phyloP scores from a whole-genome alignment of 2,113 vertebrate genomes.

The Psophia crepitans region DNA sequence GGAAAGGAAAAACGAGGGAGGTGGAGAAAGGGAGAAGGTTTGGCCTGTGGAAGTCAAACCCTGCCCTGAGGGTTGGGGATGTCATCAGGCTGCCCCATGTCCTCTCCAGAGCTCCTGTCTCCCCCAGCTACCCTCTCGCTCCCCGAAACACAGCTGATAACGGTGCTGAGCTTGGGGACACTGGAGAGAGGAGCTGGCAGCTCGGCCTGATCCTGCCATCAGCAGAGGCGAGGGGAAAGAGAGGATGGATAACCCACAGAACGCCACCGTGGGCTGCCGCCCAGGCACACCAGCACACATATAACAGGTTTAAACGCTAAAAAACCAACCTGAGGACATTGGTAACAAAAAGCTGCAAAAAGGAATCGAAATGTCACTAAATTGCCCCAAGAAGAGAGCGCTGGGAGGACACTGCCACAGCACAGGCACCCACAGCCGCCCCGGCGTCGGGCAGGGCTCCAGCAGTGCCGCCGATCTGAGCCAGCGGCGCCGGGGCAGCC shows the following conservation, averaged over 20 bases:
- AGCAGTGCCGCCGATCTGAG: fast-evolving
- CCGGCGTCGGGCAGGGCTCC: not conserved
- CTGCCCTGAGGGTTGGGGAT: not conserved
- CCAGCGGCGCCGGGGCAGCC: not conserved
- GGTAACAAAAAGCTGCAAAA: not conserved
- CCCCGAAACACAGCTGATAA: fast-evolving
- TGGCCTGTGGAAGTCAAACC: not conserved
- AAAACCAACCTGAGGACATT: not conserved
- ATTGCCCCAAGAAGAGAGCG: not conserved
- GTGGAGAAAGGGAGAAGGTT: not conserved
- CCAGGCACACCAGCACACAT: not conserved
- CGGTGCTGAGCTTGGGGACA: not conserved
- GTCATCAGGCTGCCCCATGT: not conserved
- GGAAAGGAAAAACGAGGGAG: not conserved
- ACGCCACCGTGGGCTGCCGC: fast-evolving
- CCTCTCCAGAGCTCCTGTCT: not conserved
- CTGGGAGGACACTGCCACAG: fast-evolving
- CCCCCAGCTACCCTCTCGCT: fast-evolving
- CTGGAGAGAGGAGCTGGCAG: not conserved
- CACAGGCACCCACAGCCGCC: fast-evolving
- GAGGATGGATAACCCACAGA: not conserved
- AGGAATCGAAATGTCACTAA: not conserved
- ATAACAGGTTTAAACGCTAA: fast-evolving
- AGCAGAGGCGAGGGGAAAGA: not conserved
- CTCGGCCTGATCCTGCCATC: not conserved